These are phyloP conservation scores for Lochmaea capreae DNA, from an alignment of 2,888 invertebrate species.

Conservation along the genomic window DNA sequence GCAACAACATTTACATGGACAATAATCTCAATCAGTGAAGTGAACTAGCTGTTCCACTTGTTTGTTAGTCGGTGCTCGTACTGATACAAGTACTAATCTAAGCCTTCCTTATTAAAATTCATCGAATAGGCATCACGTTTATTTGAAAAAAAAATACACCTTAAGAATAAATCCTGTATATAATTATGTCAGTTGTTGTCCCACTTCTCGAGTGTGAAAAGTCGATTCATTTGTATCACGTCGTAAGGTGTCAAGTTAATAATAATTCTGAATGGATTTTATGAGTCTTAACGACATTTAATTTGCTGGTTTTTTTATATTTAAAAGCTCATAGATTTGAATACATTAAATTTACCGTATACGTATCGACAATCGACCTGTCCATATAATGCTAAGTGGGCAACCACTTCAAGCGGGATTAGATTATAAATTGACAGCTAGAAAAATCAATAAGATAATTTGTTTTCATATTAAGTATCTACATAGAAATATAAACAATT, in stretches of 20 bases:
- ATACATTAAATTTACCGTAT: conserved; percentile 1
- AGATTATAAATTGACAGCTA: background rate
- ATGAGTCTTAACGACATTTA: conserved; percentile 8
- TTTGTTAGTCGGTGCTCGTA: too few relatives aligned
- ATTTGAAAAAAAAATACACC: too few relatives aligned
- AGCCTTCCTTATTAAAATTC: too few relatives aligned
- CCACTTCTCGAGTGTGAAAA: conserved; percentile 6
- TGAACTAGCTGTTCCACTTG: too few relatives aligned
- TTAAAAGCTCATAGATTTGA: background rate
- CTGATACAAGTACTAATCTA: too few relatives aligned
- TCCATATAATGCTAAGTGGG: background rate
- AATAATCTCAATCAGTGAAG: too few relatives aligned
- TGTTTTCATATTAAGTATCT: background rate
- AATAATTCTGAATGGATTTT: conserved; percentile 16
- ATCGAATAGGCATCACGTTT: too few relatives aligned
- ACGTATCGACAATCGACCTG: background rate
- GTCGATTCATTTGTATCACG: conserved; percentile 22
- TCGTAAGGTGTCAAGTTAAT: conserved; percentile 14
- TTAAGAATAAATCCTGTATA: too few relatives aligned
- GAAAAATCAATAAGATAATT: background rate
- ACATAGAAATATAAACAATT: too few relatives aligned
- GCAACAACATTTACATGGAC: too few relatives aligned
- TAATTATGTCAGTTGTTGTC: background rate
- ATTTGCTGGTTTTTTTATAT: background rate
- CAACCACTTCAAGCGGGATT: background rate